Base-by-base conservation (phyloP, 2,888 invertebrate species). In the Eupeodes luniger region DNA sequence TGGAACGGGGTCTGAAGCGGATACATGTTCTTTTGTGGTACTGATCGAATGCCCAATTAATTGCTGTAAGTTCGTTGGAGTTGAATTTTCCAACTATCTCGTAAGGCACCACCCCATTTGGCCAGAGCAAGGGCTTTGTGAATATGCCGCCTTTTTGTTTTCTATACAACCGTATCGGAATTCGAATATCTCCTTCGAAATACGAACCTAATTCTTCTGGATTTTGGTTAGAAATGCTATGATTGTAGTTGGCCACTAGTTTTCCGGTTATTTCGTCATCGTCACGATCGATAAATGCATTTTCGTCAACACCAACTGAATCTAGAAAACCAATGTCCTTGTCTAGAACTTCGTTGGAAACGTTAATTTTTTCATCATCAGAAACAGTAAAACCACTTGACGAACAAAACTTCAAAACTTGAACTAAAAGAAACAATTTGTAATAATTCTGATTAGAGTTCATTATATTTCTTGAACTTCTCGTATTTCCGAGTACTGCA, bases 121-220 rank as follows among this genome's bases (percentile, higher is more conserved):
- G 94, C 97, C 96, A 97, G 16, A 95, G 94, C 0, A 94, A 92
- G 0, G 94, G 92, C 16, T 94, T 93, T 0, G 95, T 94, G 34
- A 94, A 93, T 2, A 96, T 91, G 0, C 96, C 96, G 90, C 40
- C 40, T 9, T 40, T 40, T 40, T 40, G 40, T 40, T 96, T 97
- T 81, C 75, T 85, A 11, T 91, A 90, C 19, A 90, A 90, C 1
- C 47, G 81, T 0, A 81, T 51, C 0, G 96, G 96, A 87, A 96
- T 95, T 27, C 97, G 93, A 77, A 97, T 96, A 90, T 97, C 97
- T 5, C 97, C 97, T 91, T 97, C 96, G 0, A 95, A 94, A 91
- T 97, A 97, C n/a, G 95, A 95, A 0, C 97, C 97, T 90, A 96
- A 92, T 91, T 97, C 97, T 92, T 97, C 97, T 0, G 97, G 97